Base-by-base conservation (phyloP, 2,888 invertebrate species). In the Elegia similella region DNA sequence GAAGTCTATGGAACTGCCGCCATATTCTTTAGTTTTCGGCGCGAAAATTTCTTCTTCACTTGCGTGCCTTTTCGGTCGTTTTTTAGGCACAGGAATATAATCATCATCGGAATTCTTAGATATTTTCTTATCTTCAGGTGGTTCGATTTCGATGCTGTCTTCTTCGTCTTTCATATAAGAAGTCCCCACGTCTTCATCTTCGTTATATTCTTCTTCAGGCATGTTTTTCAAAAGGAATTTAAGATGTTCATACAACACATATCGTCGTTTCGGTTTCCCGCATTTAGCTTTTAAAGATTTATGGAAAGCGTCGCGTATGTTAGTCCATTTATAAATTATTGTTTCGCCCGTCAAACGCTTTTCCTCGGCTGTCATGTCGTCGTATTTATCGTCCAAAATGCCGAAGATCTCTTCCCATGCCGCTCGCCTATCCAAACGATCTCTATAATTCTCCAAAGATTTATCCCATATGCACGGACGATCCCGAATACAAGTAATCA, bases 271-370 rank as follows among this genome's bases (percentile, higher is more conserved):
- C 12, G 46, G 48, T 48, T 48, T 48, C 8, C n/a, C 16, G 23
- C n/a, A 13, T 48, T 32, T 48, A 2, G 13, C 7, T 48, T 15
- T 30, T 7, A 48, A 30, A 7, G 8, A n/a, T 32, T 30, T 32
- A 10, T 32, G 15, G 30, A 48, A 32, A 7, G 30, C 7, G 13
- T 48, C 30, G 13, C 48, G 48, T 7, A 48, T 8, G 3, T n/a
- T 13, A 3, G 48, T 48, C 48, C 48, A 48, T 32, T 48, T 48
- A 8, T 48, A 32, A 13, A 48, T 48, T 13, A 48, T 15, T 13
- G 48, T 6, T 12, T 46, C 46, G 3, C n/a, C n/a, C 6, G 46
- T 29, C 46, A n/a, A 23, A 7, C n/a, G n/a, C n/a, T 23, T 10
- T 23, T 46, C 46, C n/a, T 29, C 46, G n/a, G 29, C 6, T 10